Evolutionary conservation across 2,797 vertebrate genomes (phyloP), one percentile per base, ranked within the genome.

Genomic region (Danio choprae): DNA sequence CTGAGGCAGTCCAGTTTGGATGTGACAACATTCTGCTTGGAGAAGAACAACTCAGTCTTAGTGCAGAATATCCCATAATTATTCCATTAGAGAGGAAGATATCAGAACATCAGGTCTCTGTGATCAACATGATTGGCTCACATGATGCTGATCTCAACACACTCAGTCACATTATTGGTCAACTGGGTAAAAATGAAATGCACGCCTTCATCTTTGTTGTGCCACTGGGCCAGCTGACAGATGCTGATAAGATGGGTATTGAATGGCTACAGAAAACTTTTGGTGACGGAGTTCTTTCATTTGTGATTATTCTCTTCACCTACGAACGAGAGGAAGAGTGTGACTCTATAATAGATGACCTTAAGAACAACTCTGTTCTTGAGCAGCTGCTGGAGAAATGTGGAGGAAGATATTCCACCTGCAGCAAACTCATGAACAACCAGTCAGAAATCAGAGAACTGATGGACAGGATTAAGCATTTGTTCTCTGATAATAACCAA

Each of bases 121-220:
- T 90, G 56, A 82, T 88, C 56, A 85, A 89, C 77, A 77, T 84
- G 72, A 81, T 85, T 4, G 80, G 60, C 12, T 48, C 41, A 11
- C 80, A 62, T 62, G 53, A 50, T 2, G 4, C 55, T 68, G 44
- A 29, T 29, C 29, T 29, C 29, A 29, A 29, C 29, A 29, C 29
- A 74, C 10, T 10, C 5, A 12, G 43, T 56, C 15, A 44, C 81
- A 89, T 0, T 20, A 67, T 83, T 11, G 77, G 48, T 40, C 81
- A 83, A 46, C 73, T 83, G 9, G 82, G 43, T 0, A 78, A 70
- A 76, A 50, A 84, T 0, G 77, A 71, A 36, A 70, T 89, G 40
- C 83, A 90, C 0, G 88, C 83, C 60, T 85, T 93, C 80, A 50
- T 65, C 15, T 63, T 63, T 63, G 38, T 63, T 18, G 38, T 63